Percentiles rank a stretch among this genome's conserved stretches.
Evolutionary conservation across 2,113 vertebrate genomes (phyloP).

Genomic region (Numenius arquata): DNA sequence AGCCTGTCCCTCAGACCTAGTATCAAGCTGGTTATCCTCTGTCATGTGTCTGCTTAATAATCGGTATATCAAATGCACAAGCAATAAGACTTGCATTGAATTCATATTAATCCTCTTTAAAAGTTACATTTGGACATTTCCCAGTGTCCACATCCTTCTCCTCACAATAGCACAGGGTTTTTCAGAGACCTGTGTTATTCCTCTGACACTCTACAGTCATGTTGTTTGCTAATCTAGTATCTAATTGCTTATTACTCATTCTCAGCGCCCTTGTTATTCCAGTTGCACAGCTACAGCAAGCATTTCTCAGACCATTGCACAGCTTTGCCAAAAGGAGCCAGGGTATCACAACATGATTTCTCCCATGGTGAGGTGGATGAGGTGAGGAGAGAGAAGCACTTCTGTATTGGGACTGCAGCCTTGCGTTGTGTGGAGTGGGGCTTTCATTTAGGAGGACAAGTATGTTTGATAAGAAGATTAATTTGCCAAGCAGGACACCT

Average conservation of each 20-base stretch:
- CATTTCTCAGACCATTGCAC: background rate
- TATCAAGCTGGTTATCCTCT: background rate
- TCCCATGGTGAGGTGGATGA: background rate
- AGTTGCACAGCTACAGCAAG: background rate
- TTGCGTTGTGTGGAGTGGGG: accelerated
- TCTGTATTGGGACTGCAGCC: background rate
- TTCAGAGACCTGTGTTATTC: background rate
- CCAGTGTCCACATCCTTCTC: background rate
- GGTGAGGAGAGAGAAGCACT: background rate
- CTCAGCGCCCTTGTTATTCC: background rate
- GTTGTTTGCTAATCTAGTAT: background rate
- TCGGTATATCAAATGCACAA: background rate
- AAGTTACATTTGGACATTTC: background rate
- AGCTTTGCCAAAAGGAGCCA: background rate
- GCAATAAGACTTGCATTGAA: background rate
- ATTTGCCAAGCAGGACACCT: background rate
- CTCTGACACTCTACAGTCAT: background rate
- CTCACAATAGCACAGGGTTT: background rate
- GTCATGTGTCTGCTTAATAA: background rate
- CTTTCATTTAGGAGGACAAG: background rate
- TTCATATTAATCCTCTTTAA: background rate
- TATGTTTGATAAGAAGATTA: background rate
- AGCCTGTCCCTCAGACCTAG: background rate
- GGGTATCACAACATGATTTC: background rate
- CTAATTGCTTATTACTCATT: background rate